A percentile compares a stretch with the other conserved stretches of the same genome.
Conservation (phyloP, 2,113 vertebrate species). For the Pseudorasbora parva region DNA sequence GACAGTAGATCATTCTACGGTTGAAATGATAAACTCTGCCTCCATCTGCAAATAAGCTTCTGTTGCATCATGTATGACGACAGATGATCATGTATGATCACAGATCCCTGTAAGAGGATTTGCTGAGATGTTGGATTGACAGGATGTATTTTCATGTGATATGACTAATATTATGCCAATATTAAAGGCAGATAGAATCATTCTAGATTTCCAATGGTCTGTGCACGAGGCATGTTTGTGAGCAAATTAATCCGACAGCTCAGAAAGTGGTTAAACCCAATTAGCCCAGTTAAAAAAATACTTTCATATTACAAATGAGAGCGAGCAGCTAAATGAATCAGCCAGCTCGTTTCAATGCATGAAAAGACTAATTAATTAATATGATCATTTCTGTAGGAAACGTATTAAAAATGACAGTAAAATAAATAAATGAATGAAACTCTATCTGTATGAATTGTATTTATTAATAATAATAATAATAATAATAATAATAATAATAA, state of each 20-base stretch:
- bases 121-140: background rate
- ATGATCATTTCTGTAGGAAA: background rate
- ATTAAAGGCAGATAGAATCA: background rate
- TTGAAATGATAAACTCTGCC: background rate
- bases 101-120: background rate
- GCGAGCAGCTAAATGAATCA: background rate
- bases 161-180: background rate
- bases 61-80: background rate
- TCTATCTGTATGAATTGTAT: too few species aligned
- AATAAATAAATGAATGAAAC: background rate
- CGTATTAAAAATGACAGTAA: conserved; percentile 45
- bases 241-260: background rate
- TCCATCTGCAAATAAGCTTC: background rate
- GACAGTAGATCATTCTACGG: too few species aligned
- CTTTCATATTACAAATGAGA: background rate
- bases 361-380: background rate
- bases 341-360: background rate
- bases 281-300: background rate
- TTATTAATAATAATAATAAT: too few species aligned
- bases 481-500: too few species aligned
- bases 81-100: background rate
- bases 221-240: background rate
- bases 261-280: background rate
- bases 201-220: background rate
- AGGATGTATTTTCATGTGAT: background rate